phyloP scores from a whole-genome alignment of 2,113 vertebrate genomes.

The Sinocyclocheilus maitianheensis region DNA sequence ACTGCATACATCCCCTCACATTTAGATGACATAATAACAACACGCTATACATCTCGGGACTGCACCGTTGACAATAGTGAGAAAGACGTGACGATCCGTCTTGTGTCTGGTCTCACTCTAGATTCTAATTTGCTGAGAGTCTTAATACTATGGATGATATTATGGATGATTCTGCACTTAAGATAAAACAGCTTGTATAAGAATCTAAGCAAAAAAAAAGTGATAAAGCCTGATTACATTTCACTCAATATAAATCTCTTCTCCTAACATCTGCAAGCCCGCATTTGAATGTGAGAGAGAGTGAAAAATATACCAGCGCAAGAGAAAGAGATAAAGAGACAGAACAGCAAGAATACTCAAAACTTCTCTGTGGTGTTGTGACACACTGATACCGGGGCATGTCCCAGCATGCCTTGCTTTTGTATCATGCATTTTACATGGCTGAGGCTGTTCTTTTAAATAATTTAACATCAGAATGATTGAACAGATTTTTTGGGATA shows the following conservation, averaged over 20 bases:
- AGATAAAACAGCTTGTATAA: neutral
- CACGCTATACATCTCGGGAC: neutral
- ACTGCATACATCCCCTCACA: neutral
- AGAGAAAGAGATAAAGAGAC: neutral
- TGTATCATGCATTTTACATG: neutral
- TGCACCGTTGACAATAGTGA: neutral
- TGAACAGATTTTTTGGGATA: neutral
- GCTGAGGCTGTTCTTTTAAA: neutral
- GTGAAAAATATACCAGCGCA: neutral
- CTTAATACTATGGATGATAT: neutral
- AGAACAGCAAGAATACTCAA: neutral
- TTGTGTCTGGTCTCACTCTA: neutral
- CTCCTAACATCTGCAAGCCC: neutral
- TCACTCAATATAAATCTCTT: neutral
- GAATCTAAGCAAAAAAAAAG: too few species aligned
- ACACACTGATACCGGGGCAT: neutral
- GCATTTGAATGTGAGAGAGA: neutral
- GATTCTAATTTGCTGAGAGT: neutral
- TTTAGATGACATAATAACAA: neutral
- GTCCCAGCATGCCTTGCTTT: slow-evolving; percentile 22
- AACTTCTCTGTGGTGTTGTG: neutral
- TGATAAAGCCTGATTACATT: neutral
- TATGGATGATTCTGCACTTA: neutral
- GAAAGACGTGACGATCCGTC: neutral
- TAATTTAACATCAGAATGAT: neutral